Percentiles rank a stretch among this genome's conserved stretches.
Evolutionary conservation across 2,797 vertebrate genomes (phyloP).

Genomic region (Lemur catta): DNA sequence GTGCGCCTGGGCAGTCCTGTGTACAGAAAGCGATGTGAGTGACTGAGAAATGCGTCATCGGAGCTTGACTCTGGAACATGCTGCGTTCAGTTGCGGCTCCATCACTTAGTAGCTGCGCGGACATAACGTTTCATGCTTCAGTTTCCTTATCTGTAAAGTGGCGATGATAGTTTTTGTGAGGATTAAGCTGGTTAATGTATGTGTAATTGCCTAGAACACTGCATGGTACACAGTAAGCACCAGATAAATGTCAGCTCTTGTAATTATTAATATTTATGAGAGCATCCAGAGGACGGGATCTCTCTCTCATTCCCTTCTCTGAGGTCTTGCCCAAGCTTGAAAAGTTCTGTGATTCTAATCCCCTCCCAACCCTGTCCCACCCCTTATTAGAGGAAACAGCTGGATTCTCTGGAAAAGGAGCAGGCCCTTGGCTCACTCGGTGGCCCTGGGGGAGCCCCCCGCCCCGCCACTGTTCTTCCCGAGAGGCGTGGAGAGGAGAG

Average conservation of each 20-base stretch:
- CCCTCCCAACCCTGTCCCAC: background rate
- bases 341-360: background rate
- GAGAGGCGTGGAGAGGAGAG: background rate
- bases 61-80: background rate
- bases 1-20: background rate
- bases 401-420: background rate
- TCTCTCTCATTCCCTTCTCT: background rate
- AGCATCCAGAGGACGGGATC: background rate
- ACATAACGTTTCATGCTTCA: background rate
- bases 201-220: background rate
- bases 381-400: background rate
- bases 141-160: background rate
- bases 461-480: fast-evolving
- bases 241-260: background rate
- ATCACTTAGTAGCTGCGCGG: background rate
- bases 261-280: background rate
- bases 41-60: background rate
- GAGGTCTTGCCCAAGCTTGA: background rate
- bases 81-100: background rate
- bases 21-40: fast-evolving
- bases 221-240: background rate
- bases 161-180: background rate
- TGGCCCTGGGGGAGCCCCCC: fast-evolving
- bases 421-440: background rate
- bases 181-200: background rate